These are phyloP conservation scores for Corydoras sp. DNA, from an alignment of 2,113 vertebrate genomes.

Conservation along the genomic window DNA sequence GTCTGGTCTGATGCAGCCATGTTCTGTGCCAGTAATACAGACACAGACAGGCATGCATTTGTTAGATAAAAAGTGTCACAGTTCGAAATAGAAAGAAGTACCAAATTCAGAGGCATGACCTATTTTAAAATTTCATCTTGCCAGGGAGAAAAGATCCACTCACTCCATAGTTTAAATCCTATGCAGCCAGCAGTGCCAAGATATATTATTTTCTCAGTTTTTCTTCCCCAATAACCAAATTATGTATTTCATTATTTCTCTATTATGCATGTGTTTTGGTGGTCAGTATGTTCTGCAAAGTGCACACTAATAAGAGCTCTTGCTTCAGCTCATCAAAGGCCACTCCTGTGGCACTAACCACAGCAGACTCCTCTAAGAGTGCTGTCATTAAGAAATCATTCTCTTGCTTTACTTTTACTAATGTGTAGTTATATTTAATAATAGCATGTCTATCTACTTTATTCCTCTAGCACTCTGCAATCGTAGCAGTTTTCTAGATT, in stretches of 20 bases:
- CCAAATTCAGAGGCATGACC: too few relatives aligned
- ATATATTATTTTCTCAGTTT: too few relatives aligned
- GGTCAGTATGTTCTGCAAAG: slow-evolving; percentile 43
- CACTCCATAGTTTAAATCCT: too few relatives aligned
- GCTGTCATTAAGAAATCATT: slow-evolving; percentile 64
- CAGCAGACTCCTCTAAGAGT: slow-evolving; percentile 65
- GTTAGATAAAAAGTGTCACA: too few relatives aligned
- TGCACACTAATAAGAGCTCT: slow-evolving; percentile 56
- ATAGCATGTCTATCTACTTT: slow-evolving; percentile 29
- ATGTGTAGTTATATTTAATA: slow-evolving; percentile 49
- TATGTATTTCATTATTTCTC: too few relatives aligned
- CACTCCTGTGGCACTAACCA: slow-evolving; percentile 59
- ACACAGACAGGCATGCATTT: slow-evolving; percentile 42
- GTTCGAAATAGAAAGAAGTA: too few relatives aligned
- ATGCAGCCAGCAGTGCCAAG: too few relatives aligned
- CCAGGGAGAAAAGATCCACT: too few relatives aligned
- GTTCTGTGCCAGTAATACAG: slow-evolving; percentile 61
- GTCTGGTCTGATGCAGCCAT: slow-evolving; percentile 48
- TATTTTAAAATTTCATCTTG: too few relatives aligned
- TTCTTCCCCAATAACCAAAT: too few relatives aligned
- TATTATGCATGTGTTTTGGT: slow-evolving; percentile 53
- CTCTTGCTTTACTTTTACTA: slow-evolving; percentile 55
- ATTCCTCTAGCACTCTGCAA: not conserved
- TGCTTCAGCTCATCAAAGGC: slow-evolving; percentile 64
- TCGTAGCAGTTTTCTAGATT: too few relatives aligned